These are phyloP conservation scores for Bolinopsis microptera DNA, from an alignment of 37 sponge, comb jelly and placozoan genomes.

Conservation along the genomic window DNA sequence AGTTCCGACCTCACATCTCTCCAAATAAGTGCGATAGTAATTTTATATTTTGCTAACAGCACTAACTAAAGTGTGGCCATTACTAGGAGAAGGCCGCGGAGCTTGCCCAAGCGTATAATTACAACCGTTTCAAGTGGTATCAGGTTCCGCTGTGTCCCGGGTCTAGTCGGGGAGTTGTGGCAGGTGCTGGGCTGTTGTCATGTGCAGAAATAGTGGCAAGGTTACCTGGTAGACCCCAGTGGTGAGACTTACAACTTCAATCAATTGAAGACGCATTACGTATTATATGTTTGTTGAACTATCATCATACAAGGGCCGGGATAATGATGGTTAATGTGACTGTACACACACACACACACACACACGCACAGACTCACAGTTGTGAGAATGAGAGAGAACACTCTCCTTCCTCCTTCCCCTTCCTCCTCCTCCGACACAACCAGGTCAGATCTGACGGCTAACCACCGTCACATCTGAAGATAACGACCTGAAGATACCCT, in stretches of 20 bases:
- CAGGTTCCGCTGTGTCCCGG: background rate
- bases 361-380: too few relatives aligned
- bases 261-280: background rate
- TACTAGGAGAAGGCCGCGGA: background rate
- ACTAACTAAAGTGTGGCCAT: background rate
- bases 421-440: too few relatives aligned
- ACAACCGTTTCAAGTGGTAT: background rate
- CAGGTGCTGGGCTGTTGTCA: background rate
- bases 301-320: background rate
- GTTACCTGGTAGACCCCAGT: background rate
- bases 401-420: too few relatives aligned
- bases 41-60: background rate
- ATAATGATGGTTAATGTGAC: background rate
- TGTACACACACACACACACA: background rate
- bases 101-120: constrained; percentile 41
- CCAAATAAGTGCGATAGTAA: background rate
- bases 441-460: too few relatives aligned
- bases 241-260: background rate
- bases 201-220: background rate
- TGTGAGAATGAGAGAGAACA: background rate
- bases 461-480: too few relatives aligned
- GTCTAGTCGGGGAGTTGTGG: background rate
- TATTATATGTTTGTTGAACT: background rate
- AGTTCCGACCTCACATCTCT: background rate
- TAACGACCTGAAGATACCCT: background rate